Evolutionary conservation across 2,888 invertebrate species (phyloP).

Genomic region (Achlya flavicornis): DNA sequence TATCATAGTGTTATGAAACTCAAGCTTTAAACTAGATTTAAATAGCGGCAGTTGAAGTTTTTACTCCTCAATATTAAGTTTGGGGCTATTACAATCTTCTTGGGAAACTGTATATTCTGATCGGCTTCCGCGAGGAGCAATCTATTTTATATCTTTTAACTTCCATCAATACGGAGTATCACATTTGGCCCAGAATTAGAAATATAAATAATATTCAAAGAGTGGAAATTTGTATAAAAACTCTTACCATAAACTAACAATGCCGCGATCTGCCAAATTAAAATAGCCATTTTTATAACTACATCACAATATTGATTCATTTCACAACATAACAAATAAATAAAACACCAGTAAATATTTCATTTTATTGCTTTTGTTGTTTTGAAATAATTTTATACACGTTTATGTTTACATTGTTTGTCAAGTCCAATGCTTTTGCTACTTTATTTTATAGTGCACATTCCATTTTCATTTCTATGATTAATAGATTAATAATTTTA

Average conservation of each 20-base stretch:
- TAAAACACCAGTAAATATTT: neutral
- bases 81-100: neutral
- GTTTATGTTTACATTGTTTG: neutral
- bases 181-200: too few species aligned
- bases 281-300: conserved; percentile 4
- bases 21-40: neutral
- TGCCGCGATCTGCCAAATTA: neutral
- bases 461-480: neutral
- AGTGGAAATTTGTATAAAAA: too few species aligned
- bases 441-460: neutral
- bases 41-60: neutral
- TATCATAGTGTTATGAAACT: conserved; percentile 4
- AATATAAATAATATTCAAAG: too few species aligned
- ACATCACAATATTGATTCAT: neutral
- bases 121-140: neutral
- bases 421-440: neutral
- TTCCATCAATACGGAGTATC: too few species aligned
- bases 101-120: neutral
- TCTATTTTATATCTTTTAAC: neutral
- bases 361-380: neutral
- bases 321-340: neutral
- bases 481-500: neutral
- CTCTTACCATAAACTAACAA: neutral
- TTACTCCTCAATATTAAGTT: neutral
- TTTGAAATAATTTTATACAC: neutral